Base-by-base conservation (phyloP, 2,113 vertebrate genomes). In the Vanacampus margaritifer region DNA sequence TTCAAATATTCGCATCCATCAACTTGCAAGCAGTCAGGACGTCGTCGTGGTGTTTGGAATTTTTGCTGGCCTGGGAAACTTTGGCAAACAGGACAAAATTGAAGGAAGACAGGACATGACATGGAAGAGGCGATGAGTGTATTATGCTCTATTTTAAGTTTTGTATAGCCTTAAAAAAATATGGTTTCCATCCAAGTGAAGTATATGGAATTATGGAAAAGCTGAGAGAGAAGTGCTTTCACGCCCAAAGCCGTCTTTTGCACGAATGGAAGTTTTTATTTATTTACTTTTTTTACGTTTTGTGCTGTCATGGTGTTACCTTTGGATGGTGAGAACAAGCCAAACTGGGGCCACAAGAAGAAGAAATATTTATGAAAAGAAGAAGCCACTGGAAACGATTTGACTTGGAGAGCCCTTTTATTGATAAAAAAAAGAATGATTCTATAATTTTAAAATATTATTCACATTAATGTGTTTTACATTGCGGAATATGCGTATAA, bases 221-320 rank as follows among this genome's bases (percentile, higher is more conserved):
- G 91, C 90, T 86, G 89, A 94, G 90, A 95, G 35, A 95, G 94
- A 95, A 95, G 94, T 95, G 94, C 93, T 96, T 94, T 95, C 94
- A 92, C 90, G 81, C 84, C 89, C 93, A 93, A 93, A 93, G 94
- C 93, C 92, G 91, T 92, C 92, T 83, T 88, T 96, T 97, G 95
- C 96, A 97, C 94, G 94, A 94, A 90, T 89, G 93, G 93, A 95
- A 90, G 86, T 90, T 81, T 74, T 71, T 5, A 62, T 89, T 86
- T 91, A 91, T 92, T 56, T 71, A 76, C 93, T 28, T 37, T 60
- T 39, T 39, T 93, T 93, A 94, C 94, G 94, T 75, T 67, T 93
- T 93, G 93, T 97, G 89, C 91, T 92, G 87, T 95, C 92, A 89
- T 94, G 92, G 89, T 94, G 93, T 93, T 93, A 88, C 89, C 90